phyloP scores from a whole-genome alignment of 2,888 invertebrate genomes.

The Sycophila texana region DNA sequence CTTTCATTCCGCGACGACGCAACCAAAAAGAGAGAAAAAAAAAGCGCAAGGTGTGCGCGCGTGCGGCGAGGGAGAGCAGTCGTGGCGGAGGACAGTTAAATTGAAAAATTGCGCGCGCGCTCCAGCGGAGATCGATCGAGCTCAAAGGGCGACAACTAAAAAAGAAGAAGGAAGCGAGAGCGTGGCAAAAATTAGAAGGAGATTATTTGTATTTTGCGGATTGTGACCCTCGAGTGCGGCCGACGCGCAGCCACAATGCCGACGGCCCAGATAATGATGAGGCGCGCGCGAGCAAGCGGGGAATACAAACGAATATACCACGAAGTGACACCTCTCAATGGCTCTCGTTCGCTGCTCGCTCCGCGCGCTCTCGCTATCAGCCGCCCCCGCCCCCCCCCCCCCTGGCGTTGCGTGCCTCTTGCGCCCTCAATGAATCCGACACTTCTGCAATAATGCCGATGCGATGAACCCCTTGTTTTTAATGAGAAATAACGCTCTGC shows the following conservation, averaged over 20 bases:
- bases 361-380: constrained; percentile 35
- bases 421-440: constrained; percentile 58
- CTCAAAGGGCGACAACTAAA: not conserved
- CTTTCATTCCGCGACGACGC: constrained; percentile 59
- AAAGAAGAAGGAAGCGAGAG: constrained; percentile 16
- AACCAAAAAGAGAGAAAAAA: constrained; percentile 1
- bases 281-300: constrained; percentile 51
- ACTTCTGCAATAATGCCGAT: constrained; percentile 72
- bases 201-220: constrained; percentile 73
- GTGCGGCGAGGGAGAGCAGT: constrained; percentile 38
- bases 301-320: constrained; percentile 72
- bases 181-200: constrained; percentile 47
- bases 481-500: constrained; percentile 72
- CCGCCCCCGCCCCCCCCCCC: not conserved
- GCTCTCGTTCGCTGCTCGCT: constrained; percentile 61
- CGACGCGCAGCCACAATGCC: constrained; percentile 62
- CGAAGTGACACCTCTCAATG: constrained; percentile 76
- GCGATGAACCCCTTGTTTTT: constrained; percentile 74
- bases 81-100: constrained; percentile 55
- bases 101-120: constrained; percentile 56
- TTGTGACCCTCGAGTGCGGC: constrained; percentile 62
- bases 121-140: constrained; percentile 27
- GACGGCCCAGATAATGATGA: constrained; percentile 62
- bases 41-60: not conserved
- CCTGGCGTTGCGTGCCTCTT: too few relatives aligned